Percentiles rank a stretch among this genome's conserved stretches.
Evolutionary conservation across 2,797 vertebrate genomes (phyloP).

Genomic region (Acipenser oxyrinchus): DNA sequence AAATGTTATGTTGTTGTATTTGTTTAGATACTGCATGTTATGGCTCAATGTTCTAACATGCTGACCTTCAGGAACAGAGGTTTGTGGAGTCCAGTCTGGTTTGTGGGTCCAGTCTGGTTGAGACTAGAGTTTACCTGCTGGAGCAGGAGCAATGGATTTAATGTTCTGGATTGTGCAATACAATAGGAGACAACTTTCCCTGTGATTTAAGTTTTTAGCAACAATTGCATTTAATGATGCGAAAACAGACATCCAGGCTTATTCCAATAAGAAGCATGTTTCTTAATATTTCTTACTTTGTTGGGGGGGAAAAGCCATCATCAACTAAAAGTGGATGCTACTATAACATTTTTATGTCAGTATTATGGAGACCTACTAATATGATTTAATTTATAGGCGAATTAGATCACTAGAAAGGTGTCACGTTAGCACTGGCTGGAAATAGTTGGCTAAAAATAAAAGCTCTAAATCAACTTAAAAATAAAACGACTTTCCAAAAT

Average conservation of each 20-base stretch:
- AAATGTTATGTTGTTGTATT: background rate
- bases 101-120: background rate
- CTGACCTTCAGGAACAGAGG: background rate
- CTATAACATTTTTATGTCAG: background rate
- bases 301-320: background rate
- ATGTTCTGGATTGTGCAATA: too few relatives aligned
- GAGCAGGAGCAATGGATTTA: background rate
- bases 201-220: too few relatives aligned
- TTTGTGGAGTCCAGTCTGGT: background rate
- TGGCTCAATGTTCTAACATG: background rate
- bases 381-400: constrained; percentile 13
- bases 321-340: background rate
- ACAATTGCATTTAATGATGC: background rate
- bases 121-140: background rate
- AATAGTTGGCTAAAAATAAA: constrained; percentile 12
- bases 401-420: constrained; percentile 6
- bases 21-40: background rate
- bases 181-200: too few relatives aligned
- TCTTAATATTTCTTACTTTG: background rate
- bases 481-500: background rate
- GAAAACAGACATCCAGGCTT: constrained; percentile 5
- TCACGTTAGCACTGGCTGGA: constrained; percentile 2
- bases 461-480: constrained; percentile 12
- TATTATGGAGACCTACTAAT: constrained; percentile 5
- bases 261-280: background rate